Conservation (phyloP, 1,140 invertebrate species). For the Diprion similis region DNA sequence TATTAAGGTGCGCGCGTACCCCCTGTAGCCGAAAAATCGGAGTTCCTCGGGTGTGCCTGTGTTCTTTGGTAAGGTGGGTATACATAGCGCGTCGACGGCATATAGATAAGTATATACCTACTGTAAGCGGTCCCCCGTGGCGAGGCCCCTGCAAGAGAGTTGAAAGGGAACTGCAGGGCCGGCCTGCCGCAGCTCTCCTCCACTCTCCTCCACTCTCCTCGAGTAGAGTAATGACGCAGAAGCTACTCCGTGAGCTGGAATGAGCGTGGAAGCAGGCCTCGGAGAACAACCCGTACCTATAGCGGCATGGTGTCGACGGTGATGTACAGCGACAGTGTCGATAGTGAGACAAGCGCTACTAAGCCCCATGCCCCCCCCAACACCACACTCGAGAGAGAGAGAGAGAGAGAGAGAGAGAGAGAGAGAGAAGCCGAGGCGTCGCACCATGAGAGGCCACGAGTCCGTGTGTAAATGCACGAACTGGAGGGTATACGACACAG, state of each 20-base stretch:
- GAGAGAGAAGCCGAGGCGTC: no score
- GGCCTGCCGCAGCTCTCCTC: no score
- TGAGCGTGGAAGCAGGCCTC: neutral
- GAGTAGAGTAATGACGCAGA: slow-evolving; percentile 53
- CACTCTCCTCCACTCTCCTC: no score
- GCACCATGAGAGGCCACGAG: neutral
- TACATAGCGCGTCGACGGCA: no score
- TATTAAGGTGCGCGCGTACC: no score
- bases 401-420: no score
- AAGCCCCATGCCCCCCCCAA: slow-evolving; percentile 47
- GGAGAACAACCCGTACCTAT: neutral
- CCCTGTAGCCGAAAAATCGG: no score
- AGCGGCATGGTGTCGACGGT: slow-evolving; percentile 55
- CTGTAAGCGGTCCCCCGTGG: neutral
- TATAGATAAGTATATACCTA: no score
- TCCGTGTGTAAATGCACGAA: slow-evolving; percentile 23
- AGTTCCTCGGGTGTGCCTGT: no score
- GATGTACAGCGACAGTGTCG: slow-evolving; percentile 63
- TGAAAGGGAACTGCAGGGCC: slow-evolving; percentile 19
- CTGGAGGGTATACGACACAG: slow-evolving; percentile 13
- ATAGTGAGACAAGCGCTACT: slow-evolving; percentile 64
- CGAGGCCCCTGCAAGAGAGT: neutral
- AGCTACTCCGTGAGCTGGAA: slow-evolving; percentile 41
- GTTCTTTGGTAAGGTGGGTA: no score
- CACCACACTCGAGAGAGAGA: neutral